phyloP scores from a whole-genome alignment of 2,797 vertebrate genomes.

The Channa striata region DNA sequence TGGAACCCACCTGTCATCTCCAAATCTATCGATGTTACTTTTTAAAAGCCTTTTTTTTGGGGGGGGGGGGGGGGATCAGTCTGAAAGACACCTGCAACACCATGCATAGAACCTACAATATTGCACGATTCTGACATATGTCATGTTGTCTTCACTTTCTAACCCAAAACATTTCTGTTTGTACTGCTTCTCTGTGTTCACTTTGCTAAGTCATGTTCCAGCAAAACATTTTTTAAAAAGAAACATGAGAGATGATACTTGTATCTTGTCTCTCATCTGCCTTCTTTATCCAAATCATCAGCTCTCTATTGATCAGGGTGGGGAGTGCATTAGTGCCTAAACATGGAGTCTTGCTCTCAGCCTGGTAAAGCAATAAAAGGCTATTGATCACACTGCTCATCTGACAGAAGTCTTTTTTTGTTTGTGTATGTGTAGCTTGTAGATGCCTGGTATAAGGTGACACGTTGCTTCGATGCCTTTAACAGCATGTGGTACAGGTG shows the following conservation, averaged over 20 bases:
- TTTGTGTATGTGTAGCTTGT: constrained; percentile 23
- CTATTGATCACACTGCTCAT: constrained; percentile 69
- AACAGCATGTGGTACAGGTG: neutral
- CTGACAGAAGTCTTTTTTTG: constrained; percentile 58
- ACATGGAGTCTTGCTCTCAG: constrained; percentile 56
- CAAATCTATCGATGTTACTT: constrained; percentile 34
- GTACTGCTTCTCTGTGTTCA: neutral
- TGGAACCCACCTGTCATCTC: constrained; percentile 48
- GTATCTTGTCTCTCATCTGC: constrained; percentile 1
- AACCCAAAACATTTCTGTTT: neutral
- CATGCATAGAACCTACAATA: neutral
- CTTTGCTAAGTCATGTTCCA: neutral
- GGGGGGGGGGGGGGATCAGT: too few relatives aligned
- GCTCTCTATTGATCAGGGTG: constrained; percentile 61
- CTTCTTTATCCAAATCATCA: constrained; percentile 47
- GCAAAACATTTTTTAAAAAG: constrained; percentile 27
- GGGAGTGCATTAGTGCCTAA: constrained; percentile 67
- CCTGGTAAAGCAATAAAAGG: constrained; percentile 59
- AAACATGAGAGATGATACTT: constrained; percentile 4
- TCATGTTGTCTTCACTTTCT: constrained; percentile 22
- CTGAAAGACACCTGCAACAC: constrained; percentile 39
- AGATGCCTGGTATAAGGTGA: constrained; percentile 1
- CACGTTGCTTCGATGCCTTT: constrained; percentile 6
- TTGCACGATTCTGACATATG: constrained; percentile 1
- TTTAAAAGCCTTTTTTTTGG: constrained; percentile 40